Base-by-base conservation (phyloP, 2,888 invertebrate genomes). In the Athalia circularis region DNA sequence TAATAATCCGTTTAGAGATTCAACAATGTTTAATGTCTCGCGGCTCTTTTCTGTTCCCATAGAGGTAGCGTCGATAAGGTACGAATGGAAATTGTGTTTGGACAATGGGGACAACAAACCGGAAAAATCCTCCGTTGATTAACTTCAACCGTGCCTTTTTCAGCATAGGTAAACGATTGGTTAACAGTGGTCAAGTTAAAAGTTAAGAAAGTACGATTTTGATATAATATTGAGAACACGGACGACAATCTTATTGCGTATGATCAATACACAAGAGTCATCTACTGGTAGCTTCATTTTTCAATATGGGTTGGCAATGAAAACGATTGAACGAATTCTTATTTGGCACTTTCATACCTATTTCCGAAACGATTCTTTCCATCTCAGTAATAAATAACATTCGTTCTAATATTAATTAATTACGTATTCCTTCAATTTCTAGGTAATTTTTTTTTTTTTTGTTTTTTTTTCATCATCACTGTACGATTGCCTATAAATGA, bases 61-160 rank as follows among this genome's bases (percentile, higher is more conserved):
- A 78, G 83, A 84, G 84, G 82, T 85, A 85, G 83, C 82, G 81
- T 85, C 72, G 79, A 81, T 83, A 83, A 85, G 83, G 83, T 85
- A 85, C 83, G 84, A 80, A 74, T 82, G 81, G 81, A 81, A 81
- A 83, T 80, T 80, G 79, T 80, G 80, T 64, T 77, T 77, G 75
- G 79, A 80, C 11, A 50, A 15, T 52, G 50, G 48, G 61, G 45
- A 59, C 29, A 52, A 75, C 43, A 47, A 75, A 29, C 75, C 48
- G 75, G 75, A 75, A 75, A 75, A 75, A 54, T 50, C 48, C 45
- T 29, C 54, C 54, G 47, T 29, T 29, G 74, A 15, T 74, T 61
- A 61, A 43, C 43, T 6, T 3, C 4, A 48, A 48, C 65, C 13
- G 13, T 48, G 45, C 11, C 9, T 48, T 65, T 68, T 6, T 3